phyloP scores from a whole-genome alignment of 2,888 invertebrate genomes.

The Biston betularia region DNA sequence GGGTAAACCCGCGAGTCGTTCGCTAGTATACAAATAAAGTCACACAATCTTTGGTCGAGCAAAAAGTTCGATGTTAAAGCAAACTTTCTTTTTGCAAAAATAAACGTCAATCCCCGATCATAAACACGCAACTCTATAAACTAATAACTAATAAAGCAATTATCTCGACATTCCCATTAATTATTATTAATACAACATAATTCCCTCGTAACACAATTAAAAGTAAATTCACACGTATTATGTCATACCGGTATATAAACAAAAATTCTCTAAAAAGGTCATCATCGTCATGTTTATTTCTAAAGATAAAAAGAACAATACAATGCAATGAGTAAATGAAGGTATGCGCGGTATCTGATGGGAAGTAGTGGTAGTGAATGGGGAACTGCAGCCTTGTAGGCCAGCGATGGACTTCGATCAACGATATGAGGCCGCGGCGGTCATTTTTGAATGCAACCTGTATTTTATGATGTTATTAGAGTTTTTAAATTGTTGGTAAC shows the following conservation, averaged over 20 bases:
- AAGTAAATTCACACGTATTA: conserved; percentile 41
- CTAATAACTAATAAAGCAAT: conserved; percentile 9
- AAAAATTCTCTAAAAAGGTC: conserved; percentile 35
- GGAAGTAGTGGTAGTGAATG: conserved; percentile 43
- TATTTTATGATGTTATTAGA: conserved; percentile 8
- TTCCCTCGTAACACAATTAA: conserved; percentile 18
- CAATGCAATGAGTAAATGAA: conserved; percentile 9
- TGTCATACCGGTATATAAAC: conserved; percentile 38
- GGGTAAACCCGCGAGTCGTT: too few relatives aligned
- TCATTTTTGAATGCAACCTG: conserved; percentile 24
- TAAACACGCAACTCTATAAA: not conserved
- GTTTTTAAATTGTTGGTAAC: not conserved
- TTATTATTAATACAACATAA: conserved; percentile 22
- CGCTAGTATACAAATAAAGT: too few relatives aligned
- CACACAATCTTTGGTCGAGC: not conserved
- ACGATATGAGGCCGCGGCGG: conserved; percentile 24
- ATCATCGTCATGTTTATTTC: conserved; percentile 20
- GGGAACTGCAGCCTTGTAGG: conserved; percentile 50
- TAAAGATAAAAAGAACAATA: conserved; percentile 30
- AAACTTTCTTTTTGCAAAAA: not conserved
- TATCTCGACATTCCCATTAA: conserved; percentile 24
- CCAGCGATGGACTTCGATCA: conserved; percentile 43
- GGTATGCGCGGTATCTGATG: conserved; percentile 47
- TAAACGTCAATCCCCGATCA: not conserved
- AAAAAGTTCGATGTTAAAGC: not conserved